Conservation (phyloP, 1,140 invertebrate species). For the Elymnias hypermnestra region DNA sequence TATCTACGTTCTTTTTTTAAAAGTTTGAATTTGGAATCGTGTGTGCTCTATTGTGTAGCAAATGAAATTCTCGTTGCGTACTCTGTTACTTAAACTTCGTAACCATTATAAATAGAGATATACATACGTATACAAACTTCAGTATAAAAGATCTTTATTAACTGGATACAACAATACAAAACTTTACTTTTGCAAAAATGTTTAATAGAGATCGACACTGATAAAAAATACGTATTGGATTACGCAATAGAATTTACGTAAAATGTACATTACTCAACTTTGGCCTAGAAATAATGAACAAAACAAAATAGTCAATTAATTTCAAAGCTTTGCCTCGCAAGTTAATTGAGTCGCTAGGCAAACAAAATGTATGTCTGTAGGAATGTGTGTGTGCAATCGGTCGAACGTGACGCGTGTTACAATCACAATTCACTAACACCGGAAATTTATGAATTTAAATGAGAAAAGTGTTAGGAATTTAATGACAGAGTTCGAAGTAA, state of each 20-base stretch:
- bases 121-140: neutral
- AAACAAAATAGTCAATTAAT: slow-evolving; percentile 41
- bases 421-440: slow-evolving; percentile 58
- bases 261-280: slow-evolving; percentile 16
- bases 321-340: slow-evolving; percentile 19
- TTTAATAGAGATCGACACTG: slow-evolving; percentile 44
- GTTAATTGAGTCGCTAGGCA: slow-evolving; percentile 28
- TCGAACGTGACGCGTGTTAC: slow-evolving; percentile 51
- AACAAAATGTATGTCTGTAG: slow-evolving; percentile 48
- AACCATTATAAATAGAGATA: slow-evolving; percentile 28
- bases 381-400: slow-evolving; percentile 56
- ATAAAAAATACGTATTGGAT: slow-evolving; percentile 27
- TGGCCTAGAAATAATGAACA: slow-evolving; percentile 31
- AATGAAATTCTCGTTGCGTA: slow-evolving; percentile 62
- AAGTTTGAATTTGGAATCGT: slow-evolving; percentile 69
- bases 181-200: slow-evolving; percentile 39
- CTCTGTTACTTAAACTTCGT: slow-evolving; percentile 31
- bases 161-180: slow-evolving; percentile 21
- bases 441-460: slow-evolving; percentile 76
- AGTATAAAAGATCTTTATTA: slow-evolving; percentile 9
- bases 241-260: slow-evolving; percentile 30
- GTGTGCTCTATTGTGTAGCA: slow-evolving; percentile 68
- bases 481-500: slow-evolving; percentile 67
- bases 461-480: slow-evolving; percentile 73
- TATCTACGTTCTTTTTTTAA: slow-evolving; percentile 48